Percentiles rank a stretch among this genome's conserved stretches.
Conservation (phyloP, 2,888 invertebrate species). For the Scotopteryx bipunctaria region DNA sequence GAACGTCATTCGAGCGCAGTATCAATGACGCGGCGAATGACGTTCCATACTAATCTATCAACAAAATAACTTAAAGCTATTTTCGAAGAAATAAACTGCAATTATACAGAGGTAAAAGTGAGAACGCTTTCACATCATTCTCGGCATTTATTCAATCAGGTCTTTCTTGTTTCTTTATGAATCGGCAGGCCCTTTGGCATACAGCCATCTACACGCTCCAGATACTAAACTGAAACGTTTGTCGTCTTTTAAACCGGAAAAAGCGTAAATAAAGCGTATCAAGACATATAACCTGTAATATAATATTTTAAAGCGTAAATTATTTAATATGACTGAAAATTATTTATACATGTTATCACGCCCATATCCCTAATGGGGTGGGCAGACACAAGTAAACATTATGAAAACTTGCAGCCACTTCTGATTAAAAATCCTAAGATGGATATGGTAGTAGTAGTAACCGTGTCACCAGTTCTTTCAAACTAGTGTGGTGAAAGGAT, state of each 20-base stretch:
- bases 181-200: constrained; percentile 41
- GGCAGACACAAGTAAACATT: no score
- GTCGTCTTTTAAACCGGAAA: constrained; percentile 51
- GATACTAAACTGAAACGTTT: constrained; percentile 61
- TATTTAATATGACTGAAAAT: no score
- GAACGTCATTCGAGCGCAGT: no score
- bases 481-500: no score
- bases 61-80: constrained; percentile 14
- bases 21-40: no score
- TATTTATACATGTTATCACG: no score
- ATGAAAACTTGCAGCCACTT: no score
- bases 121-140: constrained; percentile 23
- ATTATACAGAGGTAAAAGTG: constrained; percentile 16
- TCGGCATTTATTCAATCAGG: constrained; percentile 24
- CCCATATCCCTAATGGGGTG: no score
- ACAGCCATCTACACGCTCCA: constrained; percentile 57
- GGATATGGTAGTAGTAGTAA: no score
- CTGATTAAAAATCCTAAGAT: no score
- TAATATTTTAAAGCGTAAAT: constrained; percentile 36
- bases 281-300: constrained; percentile 32
- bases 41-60: no score
- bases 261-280: constrained; percentile 20
- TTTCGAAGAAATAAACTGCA: constrained; percentile 7
- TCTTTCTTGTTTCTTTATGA: constrained; percentile 34
- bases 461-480: no score